Evolutionary conservation across 1,140 invertebrate genomes (phyloP).

Genomic region (Daktulosphaira vitifoliae): DNA sequence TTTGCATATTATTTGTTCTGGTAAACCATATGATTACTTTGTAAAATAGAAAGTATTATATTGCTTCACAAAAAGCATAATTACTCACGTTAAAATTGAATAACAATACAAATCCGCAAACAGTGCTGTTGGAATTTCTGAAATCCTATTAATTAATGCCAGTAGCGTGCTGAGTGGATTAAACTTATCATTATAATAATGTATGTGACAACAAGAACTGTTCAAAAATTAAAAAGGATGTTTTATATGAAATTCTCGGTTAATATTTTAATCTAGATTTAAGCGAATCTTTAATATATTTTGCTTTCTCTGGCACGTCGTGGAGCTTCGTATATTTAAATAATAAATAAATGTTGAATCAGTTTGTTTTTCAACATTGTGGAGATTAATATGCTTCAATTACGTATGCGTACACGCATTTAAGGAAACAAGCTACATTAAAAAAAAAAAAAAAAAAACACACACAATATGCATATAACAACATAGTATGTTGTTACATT

Average conservation of each 20-base stretch:
- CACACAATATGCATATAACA: no score
- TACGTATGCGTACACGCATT: conserved; percentile 7
- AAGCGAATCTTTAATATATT: conserved; percentile 20
- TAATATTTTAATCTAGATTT: conserved; percentile 28
- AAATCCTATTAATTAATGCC: conserved; percentile 24
- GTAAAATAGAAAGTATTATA: no score
- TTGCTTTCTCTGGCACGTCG: background rate
- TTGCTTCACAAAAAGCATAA: no score
- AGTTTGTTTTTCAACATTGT: conserved; percentile 9
- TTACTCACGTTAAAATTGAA: no score
- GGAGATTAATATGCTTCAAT: conserved; percentile 5
- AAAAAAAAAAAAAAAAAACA: background rate
- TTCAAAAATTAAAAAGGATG: conserved; percentile 24
- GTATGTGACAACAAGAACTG: conserved; percentile 17
- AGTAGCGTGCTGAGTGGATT: background rate
- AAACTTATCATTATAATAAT: background rate
- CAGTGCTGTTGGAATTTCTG: background rate
- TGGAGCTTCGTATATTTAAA: conserved; percentile 3
- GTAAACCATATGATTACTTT: no score
- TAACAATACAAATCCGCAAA: no score
- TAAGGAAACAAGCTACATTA: background rate
- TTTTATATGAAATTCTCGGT: background rate
- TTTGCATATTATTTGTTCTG: no score
- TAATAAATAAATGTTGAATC: conserved; percentile 3
- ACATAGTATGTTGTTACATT: no score